phyloP scores from a whole-genome alignment of 1,140 invertebrate species.

The Triops cancriformis region DNA sequence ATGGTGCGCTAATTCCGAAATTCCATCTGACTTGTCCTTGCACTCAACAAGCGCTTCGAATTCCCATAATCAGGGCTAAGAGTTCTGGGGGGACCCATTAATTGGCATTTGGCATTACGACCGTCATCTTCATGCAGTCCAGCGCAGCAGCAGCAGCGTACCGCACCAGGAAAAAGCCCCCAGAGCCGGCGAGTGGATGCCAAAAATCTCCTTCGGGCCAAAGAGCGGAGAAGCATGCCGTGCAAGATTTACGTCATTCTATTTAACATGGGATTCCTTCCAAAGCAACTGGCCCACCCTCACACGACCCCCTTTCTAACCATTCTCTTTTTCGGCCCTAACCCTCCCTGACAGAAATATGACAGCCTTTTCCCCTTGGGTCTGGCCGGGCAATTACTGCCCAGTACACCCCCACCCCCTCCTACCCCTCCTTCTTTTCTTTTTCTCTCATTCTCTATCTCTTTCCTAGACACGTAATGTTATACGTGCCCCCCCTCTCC shows the following conservation, averaged over 20 bases:
- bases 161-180: background rate
- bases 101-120: slow-evolving; percentile 13
- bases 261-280: slow-evolving; percentile 14
- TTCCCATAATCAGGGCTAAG: background rate
- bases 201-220: background rate
- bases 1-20: too few relatives aligned
- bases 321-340: background rate
- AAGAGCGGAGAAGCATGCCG: background rate
- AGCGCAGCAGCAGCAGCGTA: background rate
- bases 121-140: background rate
- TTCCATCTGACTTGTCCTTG: too few relatives aligned
- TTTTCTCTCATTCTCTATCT: too few relatives aligned
- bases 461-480: background rate
- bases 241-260: slow-evolving; percentile 13
- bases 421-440: background rate
- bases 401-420: background rate
- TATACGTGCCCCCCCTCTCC: background rate
- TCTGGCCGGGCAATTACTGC: slow-evolving; percentile 8
- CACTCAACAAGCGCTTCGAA: background rate
- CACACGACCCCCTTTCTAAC: background rate
- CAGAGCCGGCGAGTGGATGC: background rate
- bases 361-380: slow-evolving; percentile 8
- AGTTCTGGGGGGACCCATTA: background rate
- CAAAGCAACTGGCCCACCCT: background rate
- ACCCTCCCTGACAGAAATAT: slow-evolving; percentile 10